Percentiles rank a stretch among this genome's conserved stretches.
Conservation (phyloP, 1,140 invertebrate species). For the Epicauta chinensis region DNA sequence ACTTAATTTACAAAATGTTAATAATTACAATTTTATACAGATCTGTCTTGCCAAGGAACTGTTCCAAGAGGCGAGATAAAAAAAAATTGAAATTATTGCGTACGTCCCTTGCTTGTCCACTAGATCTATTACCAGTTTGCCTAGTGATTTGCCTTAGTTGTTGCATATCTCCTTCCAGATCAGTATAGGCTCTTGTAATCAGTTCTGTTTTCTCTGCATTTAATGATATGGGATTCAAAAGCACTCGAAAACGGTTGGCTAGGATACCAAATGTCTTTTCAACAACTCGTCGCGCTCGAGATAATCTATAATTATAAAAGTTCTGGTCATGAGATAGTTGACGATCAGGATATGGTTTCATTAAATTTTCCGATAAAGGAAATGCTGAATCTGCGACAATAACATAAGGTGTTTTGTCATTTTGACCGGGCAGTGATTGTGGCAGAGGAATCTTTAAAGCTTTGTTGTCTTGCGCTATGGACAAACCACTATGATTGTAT, state of each 20-base stretch:
- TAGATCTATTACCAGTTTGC: no score
- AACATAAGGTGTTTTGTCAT: conserved; percentile 23
- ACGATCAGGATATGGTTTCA: conserved; percentile 39
- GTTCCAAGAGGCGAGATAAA: no score
- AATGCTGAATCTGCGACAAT: conserved; percentile 38
- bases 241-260: background rate
- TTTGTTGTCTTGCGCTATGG: background rate
- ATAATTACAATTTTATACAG: no score
- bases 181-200: no score
- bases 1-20: no score
- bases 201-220: conserved; percentile 1
- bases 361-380: conserved; percentile 26
- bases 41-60: no score
- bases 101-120: no score
- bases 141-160: no score
- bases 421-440: conserved; percentile 21
- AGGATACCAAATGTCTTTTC: conserved; percentile 9
- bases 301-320: conserved; percentile 18
- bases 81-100: no score
- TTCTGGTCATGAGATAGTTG: conserved; percentile 27
- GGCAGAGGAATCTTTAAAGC: conserved; percentile 21
- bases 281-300: background rate
- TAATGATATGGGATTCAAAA: conserved; percentile 3
- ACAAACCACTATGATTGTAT: conserved; percentile 22
- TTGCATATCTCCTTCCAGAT: no score